Conservation (phyloP, 2,797 vertebrate genomes). For the Oceanodroma leucorhoa region DNA sequence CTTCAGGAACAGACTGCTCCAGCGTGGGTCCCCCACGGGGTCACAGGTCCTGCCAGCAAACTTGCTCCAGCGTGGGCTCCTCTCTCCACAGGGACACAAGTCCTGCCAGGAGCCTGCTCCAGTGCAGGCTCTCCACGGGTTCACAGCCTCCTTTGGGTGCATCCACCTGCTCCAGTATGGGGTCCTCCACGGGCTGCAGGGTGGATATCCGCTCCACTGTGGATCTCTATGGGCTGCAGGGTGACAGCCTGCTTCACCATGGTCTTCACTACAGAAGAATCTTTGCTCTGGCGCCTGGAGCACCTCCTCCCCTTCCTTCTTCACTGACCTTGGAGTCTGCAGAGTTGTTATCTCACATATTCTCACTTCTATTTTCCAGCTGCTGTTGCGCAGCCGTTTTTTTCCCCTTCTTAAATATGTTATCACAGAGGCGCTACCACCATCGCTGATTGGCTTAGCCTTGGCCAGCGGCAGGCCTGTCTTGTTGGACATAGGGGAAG, state of each 20-base stretch:
- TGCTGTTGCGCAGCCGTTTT: background rate
- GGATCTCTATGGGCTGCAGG: rapidly evolving
- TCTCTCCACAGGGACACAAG: background rate
- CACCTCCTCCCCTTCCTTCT: background rate
- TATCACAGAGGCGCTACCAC: too few relatives aligned
- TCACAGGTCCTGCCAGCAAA: background rate
- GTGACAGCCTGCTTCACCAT: background rate
- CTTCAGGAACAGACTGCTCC: background rate
- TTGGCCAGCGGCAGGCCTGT: rapidly evolving
- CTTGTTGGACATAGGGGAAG: background rate
- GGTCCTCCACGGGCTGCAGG: rapidly evolving
- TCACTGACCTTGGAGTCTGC: background rate
- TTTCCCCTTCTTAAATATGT: background rate
- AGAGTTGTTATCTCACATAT: background rate
- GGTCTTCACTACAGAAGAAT: rapidly evolving
- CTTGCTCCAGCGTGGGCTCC: rapidly evolving
- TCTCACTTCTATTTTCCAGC: background rate
- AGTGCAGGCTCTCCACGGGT: rapidly evolving
- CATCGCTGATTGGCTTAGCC: background rate
- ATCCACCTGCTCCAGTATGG: background rate
- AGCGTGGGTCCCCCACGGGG: rapidly evolving
- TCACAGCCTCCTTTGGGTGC: rapidly evolving
- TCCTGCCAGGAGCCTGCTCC: background rate
- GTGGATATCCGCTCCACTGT: rapidly evolving
- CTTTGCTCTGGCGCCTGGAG: rapidly evolving